Conservation (phyloP, 2,888 invertebrate genomes). For the Conistra vaccinii region DNA sequence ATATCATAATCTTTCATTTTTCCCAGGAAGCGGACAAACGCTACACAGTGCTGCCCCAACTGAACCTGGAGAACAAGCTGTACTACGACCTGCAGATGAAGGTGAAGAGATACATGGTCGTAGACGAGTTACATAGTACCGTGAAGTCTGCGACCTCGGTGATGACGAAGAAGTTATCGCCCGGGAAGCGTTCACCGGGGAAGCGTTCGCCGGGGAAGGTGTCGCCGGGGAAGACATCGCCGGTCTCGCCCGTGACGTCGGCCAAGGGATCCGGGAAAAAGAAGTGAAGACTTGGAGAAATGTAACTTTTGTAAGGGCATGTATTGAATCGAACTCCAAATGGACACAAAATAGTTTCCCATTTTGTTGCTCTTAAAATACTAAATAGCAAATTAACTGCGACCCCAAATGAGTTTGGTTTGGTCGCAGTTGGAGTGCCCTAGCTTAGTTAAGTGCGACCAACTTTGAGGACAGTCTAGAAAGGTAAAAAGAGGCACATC, state of each 20-base stretch:
- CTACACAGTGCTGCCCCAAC: conserved; percentile 78
- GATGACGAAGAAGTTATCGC: not conserved
- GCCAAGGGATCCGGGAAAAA: not conserved
- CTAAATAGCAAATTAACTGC: not conserved
- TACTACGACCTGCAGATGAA: conserved; percentile 75
- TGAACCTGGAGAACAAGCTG: conserved; percentile 79
- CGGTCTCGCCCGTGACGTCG: not conserved
- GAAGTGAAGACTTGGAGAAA: not conserved
- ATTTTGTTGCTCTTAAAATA: not conserved
- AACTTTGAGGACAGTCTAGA: too few relatives aligned
- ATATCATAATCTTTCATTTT: too few relatives aligned
- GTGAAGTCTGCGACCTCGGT: not conserved
- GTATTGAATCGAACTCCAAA: not conserved
- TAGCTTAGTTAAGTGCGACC: too few relatives aligned
- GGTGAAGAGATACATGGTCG: too few relatives aligned
- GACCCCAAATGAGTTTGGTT: too few relatives aligned
- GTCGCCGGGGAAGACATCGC: too few relatives aligned
- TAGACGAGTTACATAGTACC: too few relatives aligned
- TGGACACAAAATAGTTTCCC: not conserved
- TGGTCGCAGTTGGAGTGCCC: too few relatives aligned
- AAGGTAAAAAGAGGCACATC: too few relatives aligned
- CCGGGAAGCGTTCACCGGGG: too few relatives aligned
- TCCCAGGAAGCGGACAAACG: conserved; percentile 77
- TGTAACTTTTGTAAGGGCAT: not conserved
- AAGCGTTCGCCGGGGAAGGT: accelerated